phyloP scores from a whole-genome alignment of 1,140 invertebrate species.

The Heliconius hermathena region DNA sequence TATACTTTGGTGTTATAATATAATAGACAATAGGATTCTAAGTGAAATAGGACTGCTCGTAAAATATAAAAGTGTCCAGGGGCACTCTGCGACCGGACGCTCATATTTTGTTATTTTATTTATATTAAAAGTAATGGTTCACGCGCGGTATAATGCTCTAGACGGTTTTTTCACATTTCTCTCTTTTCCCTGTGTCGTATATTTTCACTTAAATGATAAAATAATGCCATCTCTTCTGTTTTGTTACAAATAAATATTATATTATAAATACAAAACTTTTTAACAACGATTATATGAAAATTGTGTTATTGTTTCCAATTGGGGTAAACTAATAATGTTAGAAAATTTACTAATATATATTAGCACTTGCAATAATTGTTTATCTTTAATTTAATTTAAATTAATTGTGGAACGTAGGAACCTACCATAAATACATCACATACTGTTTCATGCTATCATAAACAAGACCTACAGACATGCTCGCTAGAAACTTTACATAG shows the following conservation, averaged over 20 bases:
- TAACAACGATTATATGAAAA: background rate
- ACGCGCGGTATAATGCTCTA: constrained; percentile 71
- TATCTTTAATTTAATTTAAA: background rate
- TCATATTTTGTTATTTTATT: constrained; percentile 82
- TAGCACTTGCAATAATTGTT: background rate
- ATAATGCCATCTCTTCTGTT: constrained; percentile 61
- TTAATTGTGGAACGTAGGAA: background rate
- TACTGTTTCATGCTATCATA: constrained; percentile 75
- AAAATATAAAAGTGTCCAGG: constrained; percentile 78
- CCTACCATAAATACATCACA: constrained; percentile 58
- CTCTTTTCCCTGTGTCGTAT: constrained; percentile 73
- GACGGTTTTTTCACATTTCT: constrained; percentile 76
- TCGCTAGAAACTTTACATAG: constrained; percentile 13
- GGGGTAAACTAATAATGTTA: background rate
- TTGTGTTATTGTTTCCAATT: background rate
- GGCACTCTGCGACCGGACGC: constrained; percentile 77
- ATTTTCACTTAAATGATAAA: constrained; percentile 80
- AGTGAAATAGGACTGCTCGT: constrained; percentile 36
- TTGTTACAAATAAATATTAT: constrained; percentile 32
- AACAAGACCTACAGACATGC: constrained; percentile 68
- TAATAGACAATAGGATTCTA: background rate
- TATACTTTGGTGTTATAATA: background rate
- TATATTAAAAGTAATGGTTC: constrained; percentile 81
- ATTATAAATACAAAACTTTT: background rate
- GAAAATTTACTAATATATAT: background rate